Evolutionary conservation across 2,113 vertebrate species (phyloP).

Genomic region (Psammodynastes pulverulentus): DNA sequence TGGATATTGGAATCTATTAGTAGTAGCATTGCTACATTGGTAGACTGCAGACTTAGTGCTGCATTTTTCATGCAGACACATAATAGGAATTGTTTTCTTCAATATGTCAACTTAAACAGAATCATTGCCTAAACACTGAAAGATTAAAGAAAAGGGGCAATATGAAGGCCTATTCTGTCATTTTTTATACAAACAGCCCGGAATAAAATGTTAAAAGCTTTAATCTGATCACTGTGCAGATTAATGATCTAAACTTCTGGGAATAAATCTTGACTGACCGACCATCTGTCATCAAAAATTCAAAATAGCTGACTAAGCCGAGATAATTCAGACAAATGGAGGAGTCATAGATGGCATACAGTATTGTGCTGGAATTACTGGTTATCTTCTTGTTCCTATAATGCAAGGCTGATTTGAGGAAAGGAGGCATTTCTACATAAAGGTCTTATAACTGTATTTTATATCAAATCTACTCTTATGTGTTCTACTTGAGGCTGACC

Average conservation of each 20-base stretch:
- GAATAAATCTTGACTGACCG: slow-evolving; percentile 27
- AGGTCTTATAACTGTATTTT: not conserved
- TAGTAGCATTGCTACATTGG: not conserved
- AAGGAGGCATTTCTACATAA: not conserved
- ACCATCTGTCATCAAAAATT: slow-evolving; percentile 10
- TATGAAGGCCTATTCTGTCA: not conserved
- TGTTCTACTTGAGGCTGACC: not conserved
- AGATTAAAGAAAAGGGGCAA: not conserved
- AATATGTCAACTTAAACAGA: not conserved
- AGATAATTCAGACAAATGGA: not conserved
- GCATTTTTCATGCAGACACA: not conserved
- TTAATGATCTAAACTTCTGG: slow-evolving; percentile 28
- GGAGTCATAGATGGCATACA: fast-evolving
- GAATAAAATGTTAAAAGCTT: slow-evolving; percentile 9
- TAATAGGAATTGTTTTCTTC: not conserved
- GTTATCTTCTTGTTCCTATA: not conserved
- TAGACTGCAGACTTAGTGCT: not conserved
- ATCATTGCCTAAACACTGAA: not conserved
- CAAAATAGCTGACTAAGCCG: not conserved
- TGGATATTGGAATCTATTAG: not conserved
- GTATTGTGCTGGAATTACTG: not conserved
- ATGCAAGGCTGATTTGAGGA: not conserved
- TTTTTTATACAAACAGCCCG: not conserved
- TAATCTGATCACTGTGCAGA: slow-evolving; percentile 10
- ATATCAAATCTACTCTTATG: not conserved